Evolutionary conservation across 1,140 invertebrate species (phyloP), one percentile per base, ranked within the genome.

Genomic region (Leptinotarsa undecemlineata): DNA sequence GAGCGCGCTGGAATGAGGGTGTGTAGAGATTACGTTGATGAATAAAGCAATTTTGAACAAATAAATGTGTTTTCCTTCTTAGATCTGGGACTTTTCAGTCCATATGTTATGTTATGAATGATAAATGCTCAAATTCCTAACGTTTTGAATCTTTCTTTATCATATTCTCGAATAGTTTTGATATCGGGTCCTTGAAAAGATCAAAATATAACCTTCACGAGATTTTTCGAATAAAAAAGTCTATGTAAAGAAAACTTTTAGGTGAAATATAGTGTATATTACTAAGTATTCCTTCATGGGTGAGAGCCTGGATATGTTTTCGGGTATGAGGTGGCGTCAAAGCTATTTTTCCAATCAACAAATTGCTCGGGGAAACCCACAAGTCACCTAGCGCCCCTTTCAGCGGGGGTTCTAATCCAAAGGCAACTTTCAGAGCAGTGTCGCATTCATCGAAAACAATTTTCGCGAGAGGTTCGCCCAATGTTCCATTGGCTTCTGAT

Each of bases 281-380:
- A 86, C 85, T 81, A 79, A 87, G 73, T 73, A 87, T 86, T 75
- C 84, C 84, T 79, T 84, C 73, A 74, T 87, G 87, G 1, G 85
- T 84, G 8, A 82, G 71, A n/a, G 85, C 82, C 78, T 84, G 85
- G 6, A 85, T 77, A 60, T 81, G 77, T 73, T 84, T 82, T 8
- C 76, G 63, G 6, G 83, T 85, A 21, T 82, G 66, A 3, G 81
- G 79, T 20, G 83, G 83, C 61, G 78, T 84, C 26, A 84, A 72
- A 19, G 73, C 76, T 1, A 83, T 76, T 73, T 86, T 84, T 33
- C 76, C 81, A 17, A 85, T 81, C 4, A 85, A 76, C 51, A 84
- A 73, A 76, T 83, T 82, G 69, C 83, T 84, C 11, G 84, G 85
- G 13, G 84, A 84, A 60, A 79, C 77, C 85, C 85, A 85, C 17